Base-by-base conservation (phyloP, 2,888 invertebrate species). In the Dendrolimus pini region DNA sequence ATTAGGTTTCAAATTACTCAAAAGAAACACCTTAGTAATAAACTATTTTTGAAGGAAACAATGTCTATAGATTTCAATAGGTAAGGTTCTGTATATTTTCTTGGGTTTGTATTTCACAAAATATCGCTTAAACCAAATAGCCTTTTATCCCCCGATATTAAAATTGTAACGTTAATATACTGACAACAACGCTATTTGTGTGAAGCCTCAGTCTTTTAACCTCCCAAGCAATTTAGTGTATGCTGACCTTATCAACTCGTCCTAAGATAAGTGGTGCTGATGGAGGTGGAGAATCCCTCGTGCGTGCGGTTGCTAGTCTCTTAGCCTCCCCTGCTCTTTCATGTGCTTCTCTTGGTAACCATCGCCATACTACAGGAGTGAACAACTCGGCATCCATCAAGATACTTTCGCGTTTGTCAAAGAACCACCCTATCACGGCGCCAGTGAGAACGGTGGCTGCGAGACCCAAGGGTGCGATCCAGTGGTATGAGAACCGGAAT, bases 401-500 rank as follows among this genome's bases (percentile, higher is more conserved):
- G 7, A 77, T 66, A 1, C 58, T 60, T 1, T 75, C 70, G 2
- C 61, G 69, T 42, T 69, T 69, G 66, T 90, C 90, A 59, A 77
- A 82, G 18, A 80, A 62, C 73, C 76, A 85, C 2, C 89, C 90
- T n/a, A 94, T 93, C 13, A 94, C 68, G 2, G 93, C 85, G 0
- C 96, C 96, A 0, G 96, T 94, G 0, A 93, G 59, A 18, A 96
- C 72, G 0, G 95, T 95, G 0, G 94, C 92, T 0, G 92, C 56
- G 0, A 95, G 91, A 0, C 96, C 96, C 56, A 95, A 87, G 0
- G 95, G 94, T 53, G 95, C 94, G 60, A 96, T 94, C 96, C 96
- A 96, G 76, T 96, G 94, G 79, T 95, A 96, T 0, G 96, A 96
- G 54, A 96, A 72, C 9, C 95, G 93, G 83, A 96, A 96, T 12